phyloP scores from a whole-genome alignment of 2,888 invertebrate species.

The Lamproptera curius region DNA sequence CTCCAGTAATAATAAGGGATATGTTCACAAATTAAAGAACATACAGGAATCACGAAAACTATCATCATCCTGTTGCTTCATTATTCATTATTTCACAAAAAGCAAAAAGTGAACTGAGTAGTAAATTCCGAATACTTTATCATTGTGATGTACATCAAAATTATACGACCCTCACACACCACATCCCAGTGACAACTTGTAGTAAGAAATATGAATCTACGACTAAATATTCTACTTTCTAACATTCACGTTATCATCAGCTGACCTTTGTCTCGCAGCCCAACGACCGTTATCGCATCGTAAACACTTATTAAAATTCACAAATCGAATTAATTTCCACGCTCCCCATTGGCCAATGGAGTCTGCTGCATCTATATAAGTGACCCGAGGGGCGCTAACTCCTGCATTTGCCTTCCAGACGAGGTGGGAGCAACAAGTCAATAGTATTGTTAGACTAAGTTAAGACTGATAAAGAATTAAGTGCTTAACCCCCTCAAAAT shows the following conservation, averaged over 20 bases:
- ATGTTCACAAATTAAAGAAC: too few relatives aligned
- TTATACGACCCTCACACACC: too few relatives aligned
- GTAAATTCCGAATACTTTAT: too few relatives aligned
- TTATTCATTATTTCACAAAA: too few relatives aligned
- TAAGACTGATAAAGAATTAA: constrained; percentile 53
- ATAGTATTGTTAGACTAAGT: constrained; percentile 57
- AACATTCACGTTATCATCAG: background rate
- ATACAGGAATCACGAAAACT: too few relatives aligned
- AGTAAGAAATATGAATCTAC: background rate
- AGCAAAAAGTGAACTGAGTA: too few relatives aligned
- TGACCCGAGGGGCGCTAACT: constrained; percentile 22
- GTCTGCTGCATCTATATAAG: constrained; percentile 52
- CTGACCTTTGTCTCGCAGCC: constrained; percentile 15
- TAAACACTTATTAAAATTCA: constrained; percentile 25
- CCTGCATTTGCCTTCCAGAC: constrained; percentile 58
- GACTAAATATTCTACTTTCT: too few relatives aligned
- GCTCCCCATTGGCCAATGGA: constrained; percentile 26
- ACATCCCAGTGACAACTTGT: too few relatives aligned
- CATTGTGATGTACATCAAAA: too few relatives aligned
- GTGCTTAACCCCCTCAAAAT: constrained; percentile 55
- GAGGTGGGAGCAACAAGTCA: constrained; percentile 45
- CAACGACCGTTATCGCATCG: constrained; percentile 23
- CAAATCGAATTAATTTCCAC: constrained; percentile 24
- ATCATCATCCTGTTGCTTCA: too few relatives aligned
- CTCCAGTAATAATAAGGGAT: too few relatives aligned